phyloP scores from a whole-genome alignment of 1,140 invertebrate genomes.

The Diabrotica virgifera region DNA sequence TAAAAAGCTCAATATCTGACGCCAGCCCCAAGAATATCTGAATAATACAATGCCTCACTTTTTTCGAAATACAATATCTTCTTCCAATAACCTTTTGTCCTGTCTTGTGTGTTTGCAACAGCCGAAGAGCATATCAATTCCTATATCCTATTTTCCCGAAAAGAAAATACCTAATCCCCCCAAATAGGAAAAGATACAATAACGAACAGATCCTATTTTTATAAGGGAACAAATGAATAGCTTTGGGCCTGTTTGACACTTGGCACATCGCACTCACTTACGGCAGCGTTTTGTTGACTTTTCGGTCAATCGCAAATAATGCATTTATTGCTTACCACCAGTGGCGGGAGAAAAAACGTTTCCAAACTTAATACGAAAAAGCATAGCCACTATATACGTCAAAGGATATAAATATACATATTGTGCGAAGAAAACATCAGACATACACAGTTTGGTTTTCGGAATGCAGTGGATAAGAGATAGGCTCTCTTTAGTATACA shows the following conservation, averaged over 20 bases:
- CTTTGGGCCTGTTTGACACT: conserved; percentile 35
- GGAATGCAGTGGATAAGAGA: no score
- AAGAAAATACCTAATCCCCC: conserved; percentile 11
- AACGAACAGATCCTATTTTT: conserved; percentile 31
- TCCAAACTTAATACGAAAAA: no score
- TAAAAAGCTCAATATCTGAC: background rate
- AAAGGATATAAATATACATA: no score
- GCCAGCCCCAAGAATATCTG: background rate
- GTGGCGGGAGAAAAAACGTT: background rate
- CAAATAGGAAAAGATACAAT: conserved; percentile 11
- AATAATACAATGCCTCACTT: background rate
- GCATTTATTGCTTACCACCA: conserved; percentile 35
- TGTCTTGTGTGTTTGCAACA: background rate
- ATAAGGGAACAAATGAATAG: conserved; percentile 40
- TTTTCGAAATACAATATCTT: background rate
- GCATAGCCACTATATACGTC: no score
- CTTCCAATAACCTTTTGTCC: background rate
- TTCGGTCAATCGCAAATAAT: conserved; percentile 30
- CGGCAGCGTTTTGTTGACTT: conserved; percentile 37
- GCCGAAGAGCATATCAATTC: background rate
- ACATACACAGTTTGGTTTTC: no score
- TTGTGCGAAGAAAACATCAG: no score
- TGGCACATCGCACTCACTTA: conserved; percentile 21
- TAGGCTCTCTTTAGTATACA: no score
- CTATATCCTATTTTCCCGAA: conserved; percentile 5